These are phyloP conservation scores for Anseranas semipalmata DNA, from an alignment of 2,113 vertebrate genomes.

Conservation along the genomic window DNA sequence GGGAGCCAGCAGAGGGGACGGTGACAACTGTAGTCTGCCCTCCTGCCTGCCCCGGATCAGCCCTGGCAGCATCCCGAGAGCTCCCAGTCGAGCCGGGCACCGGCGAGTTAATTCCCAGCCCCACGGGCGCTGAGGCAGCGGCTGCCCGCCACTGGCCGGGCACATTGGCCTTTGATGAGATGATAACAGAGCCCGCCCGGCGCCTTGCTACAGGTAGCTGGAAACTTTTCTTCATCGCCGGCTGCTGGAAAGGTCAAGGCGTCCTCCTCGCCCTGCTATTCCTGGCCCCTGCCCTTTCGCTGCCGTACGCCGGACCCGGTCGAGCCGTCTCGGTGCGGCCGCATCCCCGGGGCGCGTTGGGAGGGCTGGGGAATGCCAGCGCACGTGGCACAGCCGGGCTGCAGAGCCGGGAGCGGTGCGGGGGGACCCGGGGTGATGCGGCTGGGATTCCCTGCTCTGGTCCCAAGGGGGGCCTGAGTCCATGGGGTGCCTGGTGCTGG, in stretches of 20 bases:
- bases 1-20: neutral
- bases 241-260: slow-evolving; percentile 61
- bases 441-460: neutral
- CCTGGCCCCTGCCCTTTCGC: slow-evolving; percentile 52
- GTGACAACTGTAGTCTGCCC: neutral
- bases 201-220: slow-evolving; percentile 30
- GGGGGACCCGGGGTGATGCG: neutral
- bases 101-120: neutral
- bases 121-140: neutral
- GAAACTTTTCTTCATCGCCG: slow-evolving; percentile 28
- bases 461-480: neutral
- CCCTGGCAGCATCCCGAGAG: neutral
- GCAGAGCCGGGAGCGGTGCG: neutral
- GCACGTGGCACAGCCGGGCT: neutral
- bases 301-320: neutral
- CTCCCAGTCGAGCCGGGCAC: neutral
- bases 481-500: accelerated
- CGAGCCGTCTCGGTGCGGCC: neutral
- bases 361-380: neutral
- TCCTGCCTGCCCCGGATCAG: neutral
- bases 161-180: neutral
- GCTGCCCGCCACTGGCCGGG: neutral
- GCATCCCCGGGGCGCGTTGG: neutral
- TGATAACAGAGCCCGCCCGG: neutral
- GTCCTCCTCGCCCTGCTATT: slow-evolving; percentile 44